Conservation (phyloP, 2,113 vertebrate species). For the Rhinogobius similis region DNA sequence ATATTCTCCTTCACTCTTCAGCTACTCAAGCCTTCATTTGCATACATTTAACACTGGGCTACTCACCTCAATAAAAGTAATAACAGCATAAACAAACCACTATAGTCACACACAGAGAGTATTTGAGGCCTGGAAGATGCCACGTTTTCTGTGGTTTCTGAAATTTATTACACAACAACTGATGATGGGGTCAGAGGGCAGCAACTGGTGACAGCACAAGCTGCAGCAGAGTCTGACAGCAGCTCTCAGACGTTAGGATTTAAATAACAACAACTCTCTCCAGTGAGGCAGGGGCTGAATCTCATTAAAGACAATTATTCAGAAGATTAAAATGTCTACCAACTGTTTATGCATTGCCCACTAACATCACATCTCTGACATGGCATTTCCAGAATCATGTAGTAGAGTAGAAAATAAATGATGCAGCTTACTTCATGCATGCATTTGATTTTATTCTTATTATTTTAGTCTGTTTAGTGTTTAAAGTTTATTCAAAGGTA, state of each 20-base stretch:
- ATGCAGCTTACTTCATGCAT: too few species aligned
- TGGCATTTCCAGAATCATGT: too few species aligned
- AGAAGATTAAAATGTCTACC: not conserved
- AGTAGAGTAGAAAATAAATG: too few species aligned
- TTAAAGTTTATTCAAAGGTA: too few species aligned
- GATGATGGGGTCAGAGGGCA: conserved; percentile 8
- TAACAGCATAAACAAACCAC: not conserved
- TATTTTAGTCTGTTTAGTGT: too few species aligned
- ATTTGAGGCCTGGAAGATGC: not conserved
- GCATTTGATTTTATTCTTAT: too few species aligned
- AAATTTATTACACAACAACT: not conserved
- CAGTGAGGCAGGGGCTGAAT: not conserved
- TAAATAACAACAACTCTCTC: not conserved
- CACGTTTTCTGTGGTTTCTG: not conserved
- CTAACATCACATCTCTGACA: not conserved
- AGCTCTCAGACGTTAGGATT: conserved; percentile 8
- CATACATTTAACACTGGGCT: too few species aligned
- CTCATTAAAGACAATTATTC: not conserved
- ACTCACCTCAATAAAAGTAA: too few species aligned
- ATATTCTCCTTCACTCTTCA: too few species aligned
- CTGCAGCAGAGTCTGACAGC: conserved; percentile 9
- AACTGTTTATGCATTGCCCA: not conserved
- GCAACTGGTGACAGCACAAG: conserved; percentile 34
- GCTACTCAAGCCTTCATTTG: too few species aligned
- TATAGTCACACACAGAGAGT: not conserved